These are phyloP conservation scores for Phyllostomus hastatus DNA, from an alignment of 2,113 vertebrate genomes.

Conservation along the genomic window DNA sequence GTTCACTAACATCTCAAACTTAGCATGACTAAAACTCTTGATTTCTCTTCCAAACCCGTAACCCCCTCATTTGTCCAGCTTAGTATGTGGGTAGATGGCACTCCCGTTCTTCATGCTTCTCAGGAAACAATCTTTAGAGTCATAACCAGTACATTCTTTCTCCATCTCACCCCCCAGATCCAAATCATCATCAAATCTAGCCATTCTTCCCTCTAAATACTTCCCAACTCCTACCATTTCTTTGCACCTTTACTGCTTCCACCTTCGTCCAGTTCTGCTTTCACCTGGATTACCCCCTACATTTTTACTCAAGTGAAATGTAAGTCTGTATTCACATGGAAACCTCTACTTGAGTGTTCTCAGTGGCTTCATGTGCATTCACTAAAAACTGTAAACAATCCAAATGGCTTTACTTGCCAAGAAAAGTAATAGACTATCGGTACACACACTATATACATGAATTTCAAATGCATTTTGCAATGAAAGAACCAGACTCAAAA, in stretches of 20 bases:
- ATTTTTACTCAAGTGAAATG: conserved; percentile 1
- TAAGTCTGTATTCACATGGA: neutral
- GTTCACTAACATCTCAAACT: neutral
- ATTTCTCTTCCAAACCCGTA: neutral
- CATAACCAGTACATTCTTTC: neutral
- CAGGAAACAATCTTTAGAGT: neutral
- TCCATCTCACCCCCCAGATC: neutral
- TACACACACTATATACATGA: neutral
- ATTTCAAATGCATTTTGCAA: neutral
- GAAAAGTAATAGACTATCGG: neutral
- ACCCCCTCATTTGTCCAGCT: neutral
- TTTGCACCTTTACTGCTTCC: neutral
- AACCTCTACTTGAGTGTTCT: neutral
- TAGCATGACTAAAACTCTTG: conserved; percentile 9
- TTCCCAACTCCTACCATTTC: neutral
- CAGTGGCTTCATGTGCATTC: neutral
- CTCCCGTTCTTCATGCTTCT: neutral
- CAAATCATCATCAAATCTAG: neutral
- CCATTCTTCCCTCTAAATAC: neutral
- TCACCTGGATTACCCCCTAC: neutral
- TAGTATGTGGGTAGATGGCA: neutral
- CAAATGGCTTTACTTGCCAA: neutral
- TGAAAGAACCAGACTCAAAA: neutral
- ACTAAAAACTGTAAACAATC: conserved; percentile 23
- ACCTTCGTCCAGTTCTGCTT: neutral